These are phyloP conservation scores for Scyliorhinus canicula DNA, from an alignment of 2,797 vertebrate species.

Conservation along the genomic window DNA sequence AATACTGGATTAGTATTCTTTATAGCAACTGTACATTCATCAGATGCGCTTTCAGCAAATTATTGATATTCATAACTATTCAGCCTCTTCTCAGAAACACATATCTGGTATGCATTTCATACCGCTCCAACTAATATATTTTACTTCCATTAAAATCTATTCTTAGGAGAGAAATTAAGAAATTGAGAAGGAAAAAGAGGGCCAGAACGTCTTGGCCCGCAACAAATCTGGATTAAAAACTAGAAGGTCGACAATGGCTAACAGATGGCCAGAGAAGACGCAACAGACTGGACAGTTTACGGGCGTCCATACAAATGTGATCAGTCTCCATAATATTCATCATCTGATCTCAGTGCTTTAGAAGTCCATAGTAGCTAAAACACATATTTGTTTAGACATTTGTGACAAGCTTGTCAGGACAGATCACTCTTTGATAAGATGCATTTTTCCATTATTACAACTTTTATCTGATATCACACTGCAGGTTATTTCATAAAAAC, in stretches of 20 bases:
- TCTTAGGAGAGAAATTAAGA: neutral
- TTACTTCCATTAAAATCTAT: neutral
- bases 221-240: neutral
- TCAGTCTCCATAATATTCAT: neutral
- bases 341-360: neutral
- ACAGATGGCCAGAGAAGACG: neutral
- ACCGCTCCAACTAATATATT: neutral
- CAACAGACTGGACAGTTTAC: neutral
- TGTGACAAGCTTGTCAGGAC: neutral
- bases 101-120: neutral
- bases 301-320: neutral
- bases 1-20: neutral
- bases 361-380: neutral
- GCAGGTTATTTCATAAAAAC: neutral
- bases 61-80: neutral
- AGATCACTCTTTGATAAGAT: no score
- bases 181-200: neutral
- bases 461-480: neutral
- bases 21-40: neutral
- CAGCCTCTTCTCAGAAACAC: neutral
- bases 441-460: neutral
- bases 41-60: neutral
- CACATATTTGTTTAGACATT: neutral
- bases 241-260: neutral
- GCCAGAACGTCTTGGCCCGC: neutral